Evolutionary conservation across 2,888 invertebrate species (phyloP).

Genomic region (Formica aserva): DNA sequence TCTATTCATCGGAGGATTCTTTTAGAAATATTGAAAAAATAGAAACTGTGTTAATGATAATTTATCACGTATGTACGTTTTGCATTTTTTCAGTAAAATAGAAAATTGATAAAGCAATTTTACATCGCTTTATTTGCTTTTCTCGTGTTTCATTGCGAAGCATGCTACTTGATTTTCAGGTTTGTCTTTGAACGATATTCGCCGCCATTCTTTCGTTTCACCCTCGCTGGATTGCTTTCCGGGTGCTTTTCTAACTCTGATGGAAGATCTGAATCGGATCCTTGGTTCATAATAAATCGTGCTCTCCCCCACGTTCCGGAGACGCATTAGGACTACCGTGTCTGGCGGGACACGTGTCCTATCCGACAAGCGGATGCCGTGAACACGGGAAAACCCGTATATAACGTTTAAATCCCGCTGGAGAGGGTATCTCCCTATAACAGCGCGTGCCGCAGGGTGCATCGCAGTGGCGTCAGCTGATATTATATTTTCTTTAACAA

Average conservation of each 20-base stretch:
- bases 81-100: background rate
- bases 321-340: slow-evolving; percentile 63
- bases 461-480: slow-evolving; percentile 64
- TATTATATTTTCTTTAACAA: background rate
- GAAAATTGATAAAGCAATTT: background rate
- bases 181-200: background rate
- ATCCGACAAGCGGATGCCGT: slow-evolving; percentile 71
- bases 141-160: background rate
- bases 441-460: slow-evolving; percentile 75
- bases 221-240: slow-evolving; percentile 38
- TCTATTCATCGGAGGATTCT: background rate
- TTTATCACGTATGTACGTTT: background rate
- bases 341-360: slow-evolving; percentile 77
- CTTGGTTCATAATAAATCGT: slow-evolving; percentile 69
- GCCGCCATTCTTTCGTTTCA: background rate
- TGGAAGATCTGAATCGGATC: slow-evolving; percentile 55
- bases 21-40: background rate
- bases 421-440: slow-evolving; percentile 67
- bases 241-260: slow-evolving; percentile 48
- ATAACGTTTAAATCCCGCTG: slow-evolving; percentile 73
- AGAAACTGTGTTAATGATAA: background rate
- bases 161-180: background rate
- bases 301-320: slow-evolving; percentile 54
- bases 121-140: background rate
- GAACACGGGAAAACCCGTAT: slow-evolving; percentile 68